phyloP scores from a whole-genome alignment of 2,888 invertebrate species.

The Pycnomerus fuliginosus region DNA sequence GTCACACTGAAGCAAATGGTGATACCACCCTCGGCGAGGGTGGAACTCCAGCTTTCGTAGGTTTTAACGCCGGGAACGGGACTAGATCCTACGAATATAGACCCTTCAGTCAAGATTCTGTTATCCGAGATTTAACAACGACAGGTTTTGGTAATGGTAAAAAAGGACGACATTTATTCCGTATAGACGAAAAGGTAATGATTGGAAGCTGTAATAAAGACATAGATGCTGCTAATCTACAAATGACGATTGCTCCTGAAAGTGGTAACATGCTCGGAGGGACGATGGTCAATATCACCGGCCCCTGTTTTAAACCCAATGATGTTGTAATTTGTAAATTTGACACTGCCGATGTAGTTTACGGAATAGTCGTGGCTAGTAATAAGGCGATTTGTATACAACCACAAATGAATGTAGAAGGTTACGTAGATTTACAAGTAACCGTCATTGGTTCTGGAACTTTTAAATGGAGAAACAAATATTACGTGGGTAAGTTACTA shows the following conservation, averaged over 20 bases:
- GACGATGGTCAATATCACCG: slow-evolving; percentile 93
- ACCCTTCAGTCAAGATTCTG: slow-evolving; percentile 86
- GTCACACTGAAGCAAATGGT: slow-evolving; percentile 88
- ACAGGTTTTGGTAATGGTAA: slow-evolving; percentile 86
- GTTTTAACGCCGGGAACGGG: slow-evolving; percentile 96
- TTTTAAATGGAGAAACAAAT: slow-evolving; percentile 87
- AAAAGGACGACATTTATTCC: slow-evolving; percentile 89
- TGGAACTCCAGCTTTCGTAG: slow-evolving; percentile 85
- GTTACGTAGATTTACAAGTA: slow-evolving; percentile 83
- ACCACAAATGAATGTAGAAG: slow-evolving; percentile 83
- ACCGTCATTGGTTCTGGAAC: slow-evolving; percentile 79
- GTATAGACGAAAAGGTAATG: slow-evolving; percentile 91
- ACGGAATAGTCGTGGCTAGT: slow-evolving; percentile 73
- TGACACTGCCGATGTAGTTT: slow-evolving; percentile 72
- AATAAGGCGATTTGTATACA: slow-evolving; percentile 90
- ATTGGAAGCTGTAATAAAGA: slow-evolving; percentile 91
- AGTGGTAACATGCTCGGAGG: slow-evolving; percentile 98
- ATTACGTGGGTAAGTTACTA: slow-evolving; percentile 75
- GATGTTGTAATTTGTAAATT: slow-evolving; percentile 82
- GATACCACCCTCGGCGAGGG: slow-evolving; percentile 85
- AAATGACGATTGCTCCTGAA: slow-evolving; percentile 87
- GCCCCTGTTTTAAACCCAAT: slow-evolving; percentile 82
- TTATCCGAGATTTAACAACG: slow-evolving; percentile 77
- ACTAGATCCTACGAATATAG: slow-evolving; percentile 85
- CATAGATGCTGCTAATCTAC: slow-evolving; percentile 78